phyloP scores from a whole-genome alignment of 2,797 vertebrate genomes.

The Cirrhinus mrigala region DNA sequence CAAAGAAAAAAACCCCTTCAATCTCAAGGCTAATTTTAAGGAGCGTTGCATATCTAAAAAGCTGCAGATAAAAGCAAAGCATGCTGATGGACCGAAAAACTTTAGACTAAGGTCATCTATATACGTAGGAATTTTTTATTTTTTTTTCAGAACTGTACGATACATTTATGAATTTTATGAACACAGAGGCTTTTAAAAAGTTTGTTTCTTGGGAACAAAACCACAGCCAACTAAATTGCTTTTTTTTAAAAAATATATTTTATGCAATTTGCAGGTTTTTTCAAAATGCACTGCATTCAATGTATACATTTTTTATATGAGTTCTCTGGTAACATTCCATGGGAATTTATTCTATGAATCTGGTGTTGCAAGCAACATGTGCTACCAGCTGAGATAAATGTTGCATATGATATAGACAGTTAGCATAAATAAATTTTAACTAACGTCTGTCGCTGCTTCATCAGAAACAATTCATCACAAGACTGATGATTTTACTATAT shows the following conservation, averaged over 20 bases:
- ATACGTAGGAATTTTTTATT: neutral
- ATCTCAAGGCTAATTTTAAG: neutral
- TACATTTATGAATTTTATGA: neutral
- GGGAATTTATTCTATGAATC: no score
- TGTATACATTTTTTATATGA: neutral
- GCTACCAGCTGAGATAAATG: neutral
- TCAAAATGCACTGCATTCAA: neutral
- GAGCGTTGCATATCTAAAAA: neutral
- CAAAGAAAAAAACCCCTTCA: neutral
- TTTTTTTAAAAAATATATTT: no score
- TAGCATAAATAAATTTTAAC: neutral
- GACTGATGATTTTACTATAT: neutral
- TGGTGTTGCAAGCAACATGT: neutral
- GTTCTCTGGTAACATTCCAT: neutral
- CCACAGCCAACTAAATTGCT: neutral
- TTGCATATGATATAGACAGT: neutral
- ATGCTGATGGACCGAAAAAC: neutral
- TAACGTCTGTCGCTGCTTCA: neutral
- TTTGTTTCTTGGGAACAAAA: neutral
- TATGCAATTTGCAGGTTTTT: no score
- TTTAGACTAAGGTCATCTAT: neutral
- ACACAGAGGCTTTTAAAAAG: neutral
- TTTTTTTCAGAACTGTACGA: neutral
- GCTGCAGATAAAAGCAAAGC: neutral
- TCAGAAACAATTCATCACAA: neutral